Base-by-base conservation (phyloP, 2,797 vertebrate species). In the Chelmon rostratus region DNA sequence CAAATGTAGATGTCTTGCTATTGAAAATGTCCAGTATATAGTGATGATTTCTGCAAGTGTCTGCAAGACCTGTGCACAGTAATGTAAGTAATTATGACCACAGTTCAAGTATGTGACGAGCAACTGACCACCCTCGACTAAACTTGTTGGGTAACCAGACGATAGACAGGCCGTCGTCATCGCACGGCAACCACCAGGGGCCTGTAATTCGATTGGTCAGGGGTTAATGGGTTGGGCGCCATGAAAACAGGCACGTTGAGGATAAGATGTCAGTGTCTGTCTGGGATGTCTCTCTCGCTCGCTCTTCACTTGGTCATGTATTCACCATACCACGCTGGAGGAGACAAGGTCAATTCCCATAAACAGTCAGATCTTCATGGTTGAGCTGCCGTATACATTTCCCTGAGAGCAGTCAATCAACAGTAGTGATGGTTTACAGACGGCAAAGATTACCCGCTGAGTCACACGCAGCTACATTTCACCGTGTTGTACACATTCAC, bases 191-290 rank as follows among this genome's bases (percentile, higher is more conserved):
- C 84, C 76, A 63, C 68, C 50, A 7, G 37, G 70, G 85, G 3
- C 23, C 46, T 84, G 87, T 83, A 79, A 89, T 89, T 89, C 69
- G 67, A 91, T 90, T 93, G 90, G 87, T 73, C 84, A 90, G 65
- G 82, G 91, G 91, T 93, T 96, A 93, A 95, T 91, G 88, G 82
- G 66, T 84, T 52, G 86, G 94, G 91, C 88, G 89, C 86, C 86
- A 86, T 68, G 86, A 89, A 79, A 79, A 75, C 0, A 25, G 82
- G 66, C 86, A 71, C 77, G 86, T 77, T 81, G 73, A 72, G 87
- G 90, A 93, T 92, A 90, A 90, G 84, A 92, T 89, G 89, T 92
- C 92, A 83, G 70, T 56, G 75, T 47, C 53, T 90, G 92, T 87
- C 91, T 90, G 86, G 88, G 70, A 85, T 78, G 12, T 81, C 74